Evolutionary conservation across 2,797 vertebrate species (phyloP), one percentile per base, ranked within the genome.

Genomic region (Alfaro cultratus): DNA sequence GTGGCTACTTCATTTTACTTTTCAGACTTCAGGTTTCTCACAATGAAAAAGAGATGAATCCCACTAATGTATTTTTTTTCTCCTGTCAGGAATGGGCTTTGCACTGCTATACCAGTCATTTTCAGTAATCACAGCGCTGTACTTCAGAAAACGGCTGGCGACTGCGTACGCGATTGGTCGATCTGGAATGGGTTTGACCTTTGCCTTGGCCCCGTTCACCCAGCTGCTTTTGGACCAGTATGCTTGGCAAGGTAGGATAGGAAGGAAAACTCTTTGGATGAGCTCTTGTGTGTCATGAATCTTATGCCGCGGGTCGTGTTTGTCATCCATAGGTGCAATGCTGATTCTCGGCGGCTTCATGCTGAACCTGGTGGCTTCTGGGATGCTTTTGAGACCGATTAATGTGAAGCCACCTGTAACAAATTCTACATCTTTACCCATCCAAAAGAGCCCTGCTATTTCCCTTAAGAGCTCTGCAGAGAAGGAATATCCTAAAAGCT

Each of bases 131-230:
- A 97, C 81, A 0, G 96, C 97, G 39, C 94, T 95, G 84, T 96
- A 97, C 90, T 99, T 99, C 94, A 90, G 92, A 85, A 96, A 95
- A 64, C 93, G 95, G 78, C 68, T 99, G 87, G 97, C 96, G 0
- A 95, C 98, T 9, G 96, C 95, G 2, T 97, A 96, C 29, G 96
- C 97, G 0, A 94, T 98, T 3, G 97, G 96, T 26, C 97, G 97
- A 51, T 97, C 97, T 0, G 97, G 98, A 41, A 98, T 97, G 97
- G 98, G 98, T 64, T 90, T 99, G 90, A 98, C 97, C 0, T 98
- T 99, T 91, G 95, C 97, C 2, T 92, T 98, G 0, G 97, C 97
- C 0, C 98, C 97, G 0, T 96, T 98, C 88, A 97, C 96, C 2
- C 97, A 99, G 91, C 92, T 97, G 26, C 95, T 99, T 76, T 92